phyloP scores from a whole-genome alignment of 2,113 vertebrate species.

The Megaceryle maxima region DNA sequence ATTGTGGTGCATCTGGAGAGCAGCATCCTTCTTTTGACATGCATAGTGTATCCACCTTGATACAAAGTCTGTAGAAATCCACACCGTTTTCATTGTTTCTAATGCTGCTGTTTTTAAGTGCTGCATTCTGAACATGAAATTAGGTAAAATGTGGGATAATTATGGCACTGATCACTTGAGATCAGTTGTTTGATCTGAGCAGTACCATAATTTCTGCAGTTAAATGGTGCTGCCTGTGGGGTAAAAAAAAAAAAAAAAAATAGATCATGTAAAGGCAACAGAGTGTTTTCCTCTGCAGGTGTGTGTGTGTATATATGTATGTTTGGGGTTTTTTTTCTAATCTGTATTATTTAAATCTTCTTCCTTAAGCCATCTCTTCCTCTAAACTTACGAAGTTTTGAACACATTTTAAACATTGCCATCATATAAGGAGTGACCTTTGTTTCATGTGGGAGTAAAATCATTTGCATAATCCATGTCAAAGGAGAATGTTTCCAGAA shows the following conservation, averaged over 20 bases:
- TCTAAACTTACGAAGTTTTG: neutral
- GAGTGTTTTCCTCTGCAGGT: neutral
- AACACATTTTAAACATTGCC: neutral
- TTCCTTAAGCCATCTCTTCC: neutral
- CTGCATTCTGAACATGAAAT: neutral
- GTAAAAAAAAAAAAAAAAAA: neutral
- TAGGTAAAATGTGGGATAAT: neutral
- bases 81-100: neutral
- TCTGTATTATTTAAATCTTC: neutral
- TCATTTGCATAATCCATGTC: neutral
- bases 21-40: accelerated
- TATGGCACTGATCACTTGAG: neutral
- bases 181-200: neutral
- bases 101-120: neutral
- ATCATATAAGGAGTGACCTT: neutral
- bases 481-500: neutral
- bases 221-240: neutral
- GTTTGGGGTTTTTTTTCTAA: neutral
- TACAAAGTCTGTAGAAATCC: neutral
- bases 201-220: neutral
- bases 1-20: neutral
- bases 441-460: neutral
- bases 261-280: neutral
- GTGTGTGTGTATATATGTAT: neutral
- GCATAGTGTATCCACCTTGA: neutral